These are phyloP conservation scores for Talpa occidentalis DNA, from an alignment of 2,113 vertebrate genomes.

Conservation along the genomic window DNA sequence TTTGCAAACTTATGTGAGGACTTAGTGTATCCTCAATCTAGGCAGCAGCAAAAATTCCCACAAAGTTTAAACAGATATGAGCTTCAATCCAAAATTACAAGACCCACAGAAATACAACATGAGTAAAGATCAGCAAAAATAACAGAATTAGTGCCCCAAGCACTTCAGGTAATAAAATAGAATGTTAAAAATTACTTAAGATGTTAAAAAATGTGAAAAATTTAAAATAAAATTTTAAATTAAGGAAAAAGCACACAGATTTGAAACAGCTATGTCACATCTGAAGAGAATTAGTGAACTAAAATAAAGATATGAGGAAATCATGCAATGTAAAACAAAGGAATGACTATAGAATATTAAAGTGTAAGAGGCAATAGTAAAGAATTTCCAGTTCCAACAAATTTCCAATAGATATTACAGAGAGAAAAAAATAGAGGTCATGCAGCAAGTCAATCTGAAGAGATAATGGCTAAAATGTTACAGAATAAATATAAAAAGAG, in stretches of 20 bases:
- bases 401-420: neutral
- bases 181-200: slow-evolving; percentile 4
- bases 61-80: neutral
- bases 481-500: neutral
- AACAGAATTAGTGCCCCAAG: neutral
- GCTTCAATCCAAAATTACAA: neutral
- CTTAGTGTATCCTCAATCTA: neutral
- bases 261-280: neutral
- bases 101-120: neutral
- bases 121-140: neutral
- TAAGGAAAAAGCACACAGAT: neutral
- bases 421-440: neutral
- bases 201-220: neutral
- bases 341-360: neutral
- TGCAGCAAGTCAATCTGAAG: neutral
- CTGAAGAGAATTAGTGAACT: neutral
- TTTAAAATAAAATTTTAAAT: no score
- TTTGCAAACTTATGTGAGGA: no score
- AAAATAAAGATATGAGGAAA: neutral
- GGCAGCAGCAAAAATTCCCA: neutral
- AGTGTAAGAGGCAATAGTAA: neutral
- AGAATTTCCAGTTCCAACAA: neutral
- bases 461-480: neutral
- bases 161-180: neutral
- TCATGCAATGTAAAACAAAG: neutral